phyloP scores from a whole-genome alignment of 2,797 vertebrate genomes.

The Pseudotriccus pelzelni region DNA sequence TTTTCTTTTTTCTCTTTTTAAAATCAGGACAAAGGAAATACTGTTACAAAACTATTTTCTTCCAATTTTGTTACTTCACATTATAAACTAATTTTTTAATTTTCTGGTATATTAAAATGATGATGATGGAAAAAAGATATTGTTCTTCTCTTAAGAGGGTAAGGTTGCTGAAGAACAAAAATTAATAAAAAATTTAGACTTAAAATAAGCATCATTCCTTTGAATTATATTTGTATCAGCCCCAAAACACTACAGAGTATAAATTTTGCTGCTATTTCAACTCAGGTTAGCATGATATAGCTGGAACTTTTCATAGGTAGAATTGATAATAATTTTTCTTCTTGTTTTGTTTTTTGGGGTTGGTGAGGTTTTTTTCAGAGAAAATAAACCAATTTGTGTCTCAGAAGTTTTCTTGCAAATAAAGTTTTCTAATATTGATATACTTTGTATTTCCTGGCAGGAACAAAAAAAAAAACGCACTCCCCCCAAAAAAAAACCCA shows the following conservation, averaged over 20 bases:
- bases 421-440: background rate
- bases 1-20: background rate
- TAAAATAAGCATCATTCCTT: background rate
- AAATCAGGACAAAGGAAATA: background rate
- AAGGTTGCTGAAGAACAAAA: background rate
- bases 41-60: background rate
- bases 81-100: background rate
- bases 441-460: background rate
- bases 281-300: background rate
- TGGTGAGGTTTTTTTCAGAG: background rate
- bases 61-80: background rate
- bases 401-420: background rate
- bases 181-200: background rate
- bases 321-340: background rate
- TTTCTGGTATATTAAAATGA: background rate
- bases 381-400: fast-evolving
- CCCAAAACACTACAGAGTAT: background rate
- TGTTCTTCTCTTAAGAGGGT: background rate
- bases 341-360: background rate
- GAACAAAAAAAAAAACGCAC: too few species aligned
- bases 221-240: background rate
- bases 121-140: background rate
- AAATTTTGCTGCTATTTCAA: background rate
- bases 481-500: background rate
- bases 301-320: background rate